These are phyloP conservation scores for Atta colombica DNA, from an alignment of 1,140 invertebrate species.

Conservation along the genomic window DNA sequence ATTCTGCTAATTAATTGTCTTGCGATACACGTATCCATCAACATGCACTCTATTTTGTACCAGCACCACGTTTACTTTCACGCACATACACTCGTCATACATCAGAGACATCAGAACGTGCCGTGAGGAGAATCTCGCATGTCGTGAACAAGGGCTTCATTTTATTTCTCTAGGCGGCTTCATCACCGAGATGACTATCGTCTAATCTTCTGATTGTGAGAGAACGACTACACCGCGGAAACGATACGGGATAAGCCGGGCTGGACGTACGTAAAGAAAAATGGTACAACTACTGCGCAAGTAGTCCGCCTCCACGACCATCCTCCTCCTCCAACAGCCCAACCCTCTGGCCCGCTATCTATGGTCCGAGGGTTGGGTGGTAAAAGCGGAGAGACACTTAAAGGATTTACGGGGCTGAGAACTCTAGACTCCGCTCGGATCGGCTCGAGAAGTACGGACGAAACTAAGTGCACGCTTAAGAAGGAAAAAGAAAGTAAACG, in stretches of 20 bases:
- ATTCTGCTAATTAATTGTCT: conserved; percentile 38
- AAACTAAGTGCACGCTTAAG: conserved; percentile 69
- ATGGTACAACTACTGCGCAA: conserved; percentile 75
- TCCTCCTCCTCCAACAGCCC: conserved; percentile 39
- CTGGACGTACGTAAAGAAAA: conserved; percentile 77
- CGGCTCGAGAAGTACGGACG: conserved; percentile 72
- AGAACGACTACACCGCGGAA: conserved; percentile 63
- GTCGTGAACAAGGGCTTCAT: conserved; percentile 35
- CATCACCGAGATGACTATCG: conserved; percentile 79
- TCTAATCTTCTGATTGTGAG: conserved; percentile 80
- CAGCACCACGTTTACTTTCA: background rate
- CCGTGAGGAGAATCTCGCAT: conserved; percentile 28
- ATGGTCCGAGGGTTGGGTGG: conserved; percentile 69
- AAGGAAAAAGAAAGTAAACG: conserved; percentile 40
- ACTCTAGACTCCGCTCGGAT: conserved; percentile 79
- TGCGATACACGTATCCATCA: conserved; percentile 21
- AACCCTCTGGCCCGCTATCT: conserved; percentile 65
- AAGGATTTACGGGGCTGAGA: conserved; percentile 84
- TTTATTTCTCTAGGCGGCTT: conserved; percentile 58
- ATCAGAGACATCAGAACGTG: background rate
- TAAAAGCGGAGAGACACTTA: conserved; percentile 81
- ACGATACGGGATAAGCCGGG: conserved; percentile 61
- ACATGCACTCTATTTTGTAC: background rate
- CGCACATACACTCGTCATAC: background rate
- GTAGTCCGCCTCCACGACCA: conserved; percentile 61